Conservation (phyloP, 2,113 vertebrate genomes). For the Rhadina sibilatrix region DNA sequence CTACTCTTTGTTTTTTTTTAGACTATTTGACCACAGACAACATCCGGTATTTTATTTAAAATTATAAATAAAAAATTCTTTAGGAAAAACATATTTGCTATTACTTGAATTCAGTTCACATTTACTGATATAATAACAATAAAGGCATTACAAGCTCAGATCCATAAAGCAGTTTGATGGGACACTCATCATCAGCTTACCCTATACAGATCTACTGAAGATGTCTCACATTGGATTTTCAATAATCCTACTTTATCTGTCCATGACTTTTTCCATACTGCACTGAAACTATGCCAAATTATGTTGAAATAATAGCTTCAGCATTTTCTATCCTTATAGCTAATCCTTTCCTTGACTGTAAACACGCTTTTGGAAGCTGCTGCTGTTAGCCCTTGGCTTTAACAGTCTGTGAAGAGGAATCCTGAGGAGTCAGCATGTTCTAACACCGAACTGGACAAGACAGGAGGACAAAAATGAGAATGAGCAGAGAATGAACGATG, state of each 20-base stretch:
- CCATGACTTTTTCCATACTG: not conserved
- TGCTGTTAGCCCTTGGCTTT: conserved; percentile 55
- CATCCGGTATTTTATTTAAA: not conserved
- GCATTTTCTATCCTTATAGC: not conserved
- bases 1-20: not conserved
- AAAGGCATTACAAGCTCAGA: not conserved
- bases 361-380: conserved; percentile 5
- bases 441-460: conserved; percentile 41
- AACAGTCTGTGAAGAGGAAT: not conserved
- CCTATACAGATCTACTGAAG: not conserved
- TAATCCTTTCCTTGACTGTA: not conserved
- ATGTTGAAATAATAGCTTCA: not conserved
- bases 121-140: not conserved
- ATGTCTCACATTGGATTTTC: not conserved
- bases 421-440: conserved; percentile 42
- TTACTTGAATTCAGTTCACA: not conserved
- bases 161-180: not conserved
- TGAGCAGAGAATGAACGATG: not conserved
- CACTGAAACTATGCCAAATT: not conserved
- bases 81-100: not conserved
- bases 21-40: not conserved
- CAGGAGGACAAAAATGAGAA: not conserved
- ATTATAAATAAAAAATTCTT: not conserved
- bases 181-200: not conserved
- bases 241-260: not conserved